These are phyloP conservation scores for Eupsittula cactorum DNA, from an alignment of 2,113 vertebrate species.

Conservation along the genomic window DNA sequence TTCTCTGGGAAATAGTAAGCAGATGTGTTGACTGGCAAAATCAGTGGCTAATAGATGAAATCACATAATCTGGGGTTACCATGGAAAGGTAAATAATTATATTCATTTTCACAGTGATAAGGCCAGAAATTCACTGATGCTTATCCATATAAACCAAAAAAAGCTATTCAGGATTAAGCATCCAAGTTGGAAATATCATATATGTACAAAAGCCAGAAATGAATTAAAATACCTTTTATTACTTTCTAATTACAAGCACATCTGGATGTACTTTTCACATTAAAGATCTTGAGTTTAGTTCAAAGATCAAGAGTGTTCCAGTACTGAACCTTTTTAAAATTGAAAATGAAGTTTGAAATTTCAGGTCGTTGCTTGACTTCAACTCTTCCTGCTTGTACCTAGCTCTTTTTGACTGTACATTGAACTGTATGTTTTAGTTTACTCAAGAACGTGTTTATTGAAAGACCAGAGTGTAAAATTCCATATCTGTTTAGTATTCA, in stretches of 20 bases:
- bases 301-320: not conserved
- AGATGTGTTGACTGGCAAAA: not conserved
- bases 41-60: not conserved
- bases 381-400: not conserved
- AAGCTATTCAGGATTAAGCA: not conserved
- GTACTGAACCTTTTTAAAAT: not conserved
- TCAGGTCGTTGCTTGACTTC: not conserved
- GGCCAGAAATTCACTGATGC: not conserved
- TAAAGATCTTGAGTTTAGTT: not conserved
- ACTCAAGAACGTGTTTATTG: not conserved
- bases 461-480: not conserved
- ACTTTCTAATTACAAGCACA: not conserved
- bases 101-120: not conserved
- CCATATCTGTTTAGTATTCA: constrained; percentile 11
- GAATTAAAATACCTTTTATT: not conserved
- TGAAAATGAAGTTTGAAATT: not conserved
- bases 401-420: not conserved
- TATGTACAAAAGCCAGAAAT: not conserved
- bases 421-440: not conserved
- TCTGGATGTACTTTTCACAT: not conserved
- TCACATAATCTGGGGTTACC: not conserved
- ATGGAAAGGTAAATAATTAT: not conserved
- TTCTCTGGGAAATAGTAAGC: not conserved
- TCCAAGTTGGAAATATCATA: not conserved
- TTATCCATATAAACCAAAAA: not conserved